phyloP scores from a whole-genome alignment of 2,113 vertebrate genomes.

The Amphiprion percula region DNA sequence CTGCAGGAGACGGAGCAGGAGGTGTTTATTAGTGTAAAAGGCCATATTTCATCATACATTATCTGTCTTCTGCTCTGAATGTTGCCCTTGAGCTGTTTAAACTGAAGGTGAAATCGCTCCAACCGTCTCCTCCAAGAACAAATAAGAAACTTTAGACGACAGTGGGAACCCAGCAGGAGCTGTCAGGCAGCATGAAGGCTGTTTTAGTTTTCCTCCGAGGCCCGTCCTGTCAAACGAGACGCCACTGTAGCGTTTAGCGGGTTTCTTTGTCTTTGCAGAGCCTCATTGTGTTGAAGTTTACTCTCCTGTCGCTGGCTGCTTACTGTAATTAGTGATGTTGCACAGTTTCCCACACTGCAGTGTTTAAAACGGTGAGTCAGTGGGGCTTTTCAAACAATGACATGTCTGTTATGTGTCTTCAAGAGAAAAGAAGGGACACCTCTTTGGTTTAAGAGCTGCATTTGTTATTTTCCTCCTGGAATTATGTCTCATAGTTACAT shows the following conservation, averaged over 20 bases:
- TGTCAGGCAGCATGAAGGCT: conserved; percentile 33
- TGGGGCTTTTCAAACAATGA: conserved; percentile 30
- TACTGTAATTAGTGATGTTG: conserved; percentile 52
- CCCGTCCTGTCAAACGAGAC: conserved; percentile 7
- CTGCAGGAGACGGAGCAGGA: neutral
- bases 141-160: conserved; percentile 54
- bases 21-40: conserved; percentile 11
- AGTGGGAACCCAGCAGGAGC: conserved; percentile 43
- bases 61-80: conserved; percentile 28
- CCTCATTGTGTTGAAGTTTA: conserved; percentile 40
- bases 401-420: neutral
- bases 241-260: conserved; percentile 35
- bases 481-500: neutral
- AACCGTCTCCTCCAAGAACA: conserved; percentile 33
- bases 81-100: conserved; percentile 36
- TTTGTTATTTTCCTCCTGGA: neutral
- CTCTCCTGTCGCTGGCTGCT: conserved; percentile 27
- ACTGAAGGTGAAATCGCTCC: conserved; percentile 37
- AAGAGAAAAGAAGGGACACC: neutral
- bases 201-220: conserved; percentile 42
- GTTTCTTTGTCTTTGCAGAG: conserved; percentile 46
- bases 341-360: conserved; percentile 44
- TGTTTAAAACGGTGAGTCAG: conserved; percentile 38
- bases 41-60: neutral
- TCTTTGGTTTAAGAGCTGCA: neutral